These are phyloP conservation scores for Nomada flava DNA, from an alignment of 2,888 invertebrate species.

Conservation along the genomic window DNA sequence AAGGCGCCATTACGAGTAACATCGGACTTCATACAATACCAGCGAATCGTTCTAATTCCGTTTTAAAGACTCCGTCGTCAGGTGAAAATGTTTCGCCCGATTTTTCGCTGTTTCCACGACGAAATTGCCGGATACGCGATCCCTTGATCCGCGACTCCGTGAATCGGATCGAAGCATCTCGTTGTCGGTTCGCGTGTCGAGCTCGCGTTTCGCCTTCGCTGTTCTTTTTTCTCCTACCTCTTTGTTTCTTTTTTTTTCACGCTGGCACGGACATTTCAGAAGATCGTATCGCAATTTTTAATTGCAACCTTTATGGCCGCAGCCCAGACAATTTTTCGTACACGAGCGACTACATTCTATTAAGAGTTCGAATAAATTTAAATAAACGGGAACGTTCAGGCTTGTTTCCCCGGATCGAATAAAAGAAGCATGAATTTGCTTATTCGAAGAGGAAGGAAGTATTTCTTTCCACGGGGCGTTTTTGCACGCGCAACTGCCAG, in stretches of 20 bases:
- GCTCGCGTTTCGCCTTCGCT: background rate
- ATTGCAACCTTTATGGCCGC: background rate
- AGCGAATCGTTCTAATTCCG: slow-evolving; percentile 50
- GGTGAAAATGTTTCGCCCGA: slow-evolving; percentile 13
- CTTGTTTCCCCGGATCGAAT: background rate
- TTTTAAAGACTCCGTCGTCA: slow-evolving; percentile 42
- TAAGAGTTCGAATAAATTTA: background rate
- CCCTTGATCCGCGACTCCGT: background rate
- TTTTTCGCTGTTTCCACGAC: slow-evolving; percentile 22
- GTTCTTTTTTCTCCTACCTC: background rate
- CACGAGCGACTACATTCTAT: background rate
- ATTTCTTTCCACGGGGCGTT: background rate
- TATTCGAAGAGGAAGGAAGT: background rate
- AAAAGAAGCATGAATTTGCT: background rate
- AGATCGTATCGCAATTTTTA: slow-evolving; percentile 21
- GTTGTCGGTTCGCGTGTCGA: slow-evolving; percentile 7
- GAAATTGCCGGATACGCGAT: slow-evolving; percentile 4
- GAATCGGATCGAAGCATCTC: slow-evolving; percentile 4
- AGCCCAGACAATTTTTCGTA: background rate
- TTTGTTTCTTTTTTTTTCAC: background rate
- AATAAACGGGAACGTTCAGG: background rate
- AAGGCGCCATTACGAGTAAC: slow-evolving; percentile 30
- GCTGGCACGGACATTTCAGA: background rate
- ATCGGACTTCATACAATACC: slow-evolving; percentile 28
- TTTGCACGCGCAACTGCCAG: background rate